Conservation (phyloP, 2,888 invertebrate genomes). For the Bhutanitis thaidina region DNA sequence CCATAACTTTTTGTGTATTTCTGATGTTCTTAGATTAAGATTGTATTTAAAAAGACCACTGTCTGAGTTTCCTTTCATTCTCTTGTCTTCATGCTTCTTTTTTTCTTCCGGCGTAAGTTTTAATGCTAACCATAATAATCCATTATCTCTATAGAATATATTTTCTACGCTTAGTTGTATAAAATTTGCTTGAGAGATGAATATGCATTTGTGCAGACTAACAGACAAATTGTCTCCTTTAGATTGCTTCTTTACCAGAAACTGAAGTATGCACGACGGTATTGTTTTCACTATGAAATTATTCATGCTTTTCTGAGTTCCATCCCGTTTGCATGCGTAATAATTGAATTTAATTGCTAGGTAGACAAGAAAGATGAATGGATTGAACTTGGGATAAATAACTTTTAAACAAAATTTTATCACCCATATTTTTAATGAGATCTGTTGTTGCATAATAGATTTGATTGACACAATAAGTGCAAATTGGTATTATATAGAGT, state of each 20-base stretch:
- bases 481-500: neutral
- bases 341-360: slow-evolving; percentile 66
- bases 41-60: slow-evolving; percentile 41
- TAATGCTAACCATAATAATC: slow-evolving; percentile 62
- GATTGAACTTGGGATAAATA: slow-evolving; percentile 71
- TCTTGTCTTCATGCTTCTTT: slow-evolving; percentile 40
- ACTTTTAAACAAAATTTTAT: slow-evolving; percentile 69
- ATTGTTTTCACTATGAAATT: slow-evolving; percentile 47
- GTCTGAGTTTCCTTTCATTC: slow-evolving; percentile 29
- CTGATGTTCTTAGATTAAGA: slow-evolving; percentile 53
- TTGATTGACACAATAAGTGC: neutral
- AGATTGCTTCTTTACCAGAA: slow-evolving; percentile 42
- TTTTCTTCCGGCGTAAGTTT: slow-evolving; percentile 49
- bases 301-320: slow-evolving; percentile 41
- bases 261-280: slow-evolving; percentile 40
- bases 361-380: slow-evolving; percentile 59
- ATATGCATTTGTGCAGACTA: slow-evolving; percentile 55
- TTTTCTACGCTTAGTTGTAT: slow-evolving; percentile 65
- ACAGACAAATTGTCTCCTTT: slow-evolving; percentile 46
- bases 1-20: slow-evolving; percentile 64
- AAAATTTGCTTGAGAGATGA: slow-evolving; percentile 60
- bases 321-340: slow-evolving; percentile 37
- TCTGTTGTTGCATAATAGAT: slow-evolving; percentile 59
- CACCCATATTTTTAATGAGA: slow-evolving; percentile 58
- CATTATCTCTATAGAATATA: slow-evolving; percentile 68